A percentile compares a stretch with the other conserved stretches of the same genome.
These are phyloP conservation scores for Gallinago nigripennis DNA, from an alignment of 2,797 vertebrate genomes.

Conservation along the genomic window DNA sequence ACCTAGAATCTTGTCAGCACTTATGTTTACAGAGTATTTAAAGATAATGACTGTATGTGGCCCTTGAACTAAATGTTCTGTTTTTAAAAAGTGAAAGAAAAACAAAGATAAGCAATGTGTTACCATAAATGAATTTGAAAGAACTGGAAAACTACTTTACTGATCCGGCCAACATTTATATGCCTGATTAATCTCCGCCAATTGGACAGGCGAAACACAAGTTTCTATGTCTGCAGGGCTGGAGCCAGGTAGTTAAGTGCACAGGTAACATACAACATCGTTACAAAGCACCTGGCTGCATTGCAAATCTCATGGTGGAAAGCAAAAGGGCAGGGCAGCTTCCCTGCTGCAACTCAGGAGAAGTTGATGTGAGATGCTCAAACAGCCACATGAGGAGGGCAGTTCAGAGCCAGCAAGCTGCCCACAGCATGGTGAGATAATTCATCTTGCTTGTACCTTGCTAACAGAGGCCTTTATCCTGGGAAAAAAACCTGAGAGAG, in stretches of 20 bases:
- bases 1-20: conserved; percentile 9
- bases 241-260: background rate
- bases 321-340: background rate
- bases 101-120: conserved; percentile 24
- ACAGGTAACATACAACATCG: background rate
- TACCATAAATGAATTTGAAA: conserved; percentile 42
- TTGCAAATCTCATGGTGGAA: background rate
- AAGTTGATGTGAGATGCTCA: background rate
- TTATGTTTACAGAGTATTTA: conserved; percentile 7
- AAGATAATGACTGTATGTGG: conserved; percentile 36
- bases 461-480: background rate
- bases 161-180: conserved; percentile 12
- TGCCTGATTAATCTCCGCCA: conserved; percentile 24
- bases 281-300: background rate
- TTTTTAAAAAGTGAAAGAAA: conserved; percentile 34
- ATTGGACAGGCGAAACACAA: background rate
- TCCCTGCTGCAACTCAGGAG: background rate
- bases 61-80: conserved; percentile 34
- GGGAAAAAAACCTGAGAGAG: background rate
- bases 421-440: background rate
- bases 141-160: conserved; percentile 29
- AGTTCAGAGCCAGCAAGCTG: background rate
- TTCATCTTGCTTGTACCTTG: background rate
- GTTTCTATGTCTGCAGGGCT: background rate
- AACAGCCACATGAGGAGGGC: background rate